These are phyloP conservation scores for Archips crataeganus DNA, from an alignment of 2,888 invertebrate genomes.

Conservation along the genomic window DNA sequence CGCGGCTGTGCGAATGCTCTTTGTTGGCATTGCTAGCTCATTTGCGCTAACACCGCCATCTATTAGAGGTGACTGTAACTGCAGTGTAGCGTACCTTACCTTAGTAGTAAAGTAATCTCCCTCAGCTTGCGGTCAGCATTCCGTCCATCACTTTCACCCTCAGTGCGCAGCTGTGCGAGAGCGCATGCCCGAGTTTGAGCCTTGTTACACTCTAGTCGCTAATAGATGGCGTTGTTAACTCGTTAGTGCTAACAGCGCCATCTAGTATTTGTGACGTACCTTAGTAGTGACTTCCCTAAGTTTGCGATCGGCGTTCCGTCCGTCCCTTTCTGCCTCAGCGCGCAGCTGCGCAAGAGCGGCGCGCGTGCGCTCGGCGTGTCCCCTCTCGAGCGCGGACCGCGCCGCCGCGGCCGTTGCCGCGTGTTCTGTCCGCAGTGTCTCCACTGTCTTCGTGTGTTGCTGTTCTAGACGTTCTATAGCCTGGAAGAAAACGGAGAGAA, in stretches of 20 bases:
- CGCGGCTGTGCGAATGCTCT: constrained; percentile 63
- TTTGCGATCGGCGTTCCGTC: constrained; percentile 68
- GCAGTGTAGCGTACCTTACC: constrained; percentile 50
- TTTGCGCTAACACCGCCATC: not conserved
- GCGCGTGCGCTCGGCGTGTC: constrained; percentile 71
- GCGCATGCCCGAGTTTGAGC: constrained; percentile 47
- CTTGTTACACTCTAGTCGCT: too few species aligned
- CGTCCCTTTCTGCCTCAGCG: constrained; percentile 66
- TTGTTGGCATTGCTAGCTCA: not conserved
- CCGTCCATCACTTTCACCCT: constrained; percentile 63
- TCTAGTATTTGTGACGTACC: constrained; percentile 45
- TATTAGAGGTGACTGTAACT: too few species aligned
- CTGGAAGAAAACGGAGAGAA: constrained; percentile 50
- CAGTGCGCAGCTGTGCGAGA: constrained; percentile 67
- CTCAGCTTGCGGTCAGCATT: constrained; percentile 73
- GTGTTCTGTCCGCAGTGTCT: constrained; percentile 62
- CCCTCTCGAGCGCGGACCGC: constrained; percentile 63
- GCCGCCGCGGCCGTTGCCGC: constrained; percentile 56
- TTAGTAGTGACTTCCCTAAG: constrained; percentile 69
- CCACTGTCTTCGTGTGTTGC: constrained; percentile 63
- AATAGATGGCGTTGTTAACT: not conserved
- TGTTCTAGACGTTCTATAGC: constrained; percentile 64
- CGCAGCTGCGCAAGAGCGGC: constrained; percentile 69
- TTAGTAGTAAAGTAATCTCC: constrained; percentile 62
- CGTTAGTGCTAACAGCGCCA: not conserved